A percentile compares a stretch with the other conserved stretches of the same genome.
Evolutionary conservation across 2,797 vertebrate species (phyloP).

Genomic region (Mus spretus): DNA sequence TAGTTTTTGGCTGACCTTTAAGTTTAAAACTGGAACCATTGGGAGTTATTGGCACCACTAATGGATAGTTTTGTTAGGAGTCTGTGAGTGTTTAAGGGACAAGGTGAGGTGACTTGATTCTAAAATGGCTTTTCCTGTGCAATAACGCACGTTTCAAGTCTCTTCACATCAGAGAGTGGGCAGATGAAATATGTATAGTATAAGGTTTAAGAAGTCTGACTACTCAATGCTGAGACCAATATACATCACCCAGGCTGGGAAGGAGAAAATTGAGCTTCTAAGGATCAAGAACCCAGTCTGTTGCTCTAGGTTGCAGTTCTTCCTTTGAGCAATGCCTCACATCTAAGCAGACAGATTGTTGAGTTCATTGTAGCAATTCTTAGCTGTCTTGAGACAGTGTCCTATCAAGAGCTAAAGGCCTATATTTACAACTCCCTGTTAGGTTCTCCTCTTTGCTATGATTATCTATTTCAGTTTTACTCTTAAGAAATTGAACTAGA

Average conservation of each 20-base stretch:
- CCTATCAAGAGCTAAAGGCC: not conserved
- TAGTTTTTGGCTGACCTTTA: not conserved
- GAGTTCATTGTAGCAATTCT: not conserved
- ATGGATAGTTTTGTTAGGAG: not conserved
- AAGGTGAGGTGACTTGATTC: not conserved
- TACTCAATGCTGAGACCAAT: not conserved
- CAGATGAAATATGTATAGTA: not conserved
- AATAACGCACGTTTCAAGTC: not conserved
- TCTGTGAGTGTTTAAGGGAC: conserved; percentile 44
- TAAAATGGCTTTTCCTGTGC: not conserved
- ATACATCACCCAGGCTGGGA: not conserved
- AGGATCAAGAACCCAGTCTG: not conserved
- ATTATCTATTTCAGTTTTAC: not conserved
- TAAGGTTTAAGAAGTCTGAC: not conserved
- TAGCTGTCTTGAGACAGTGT: not conserved
- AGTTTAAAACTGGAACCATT: conserved; percentile 17
- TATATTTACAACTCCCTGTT: not conserved
- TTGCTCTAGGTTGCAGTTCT: too few relatives aligned
- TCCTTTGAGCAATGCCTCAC: not conserved
- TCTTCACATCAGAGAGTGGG: not conserved
- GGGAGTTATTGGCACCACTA: not conserved
- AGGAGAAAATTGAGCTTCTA: not conserved
- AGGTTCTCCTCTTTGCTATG: not conserved
- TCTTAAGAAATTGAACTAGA: not conserved
- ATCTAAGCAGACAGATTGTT: not conserved